Percentiles rank a stretch among this genome's conserved stretches.
Evolutionary conservation across 92 coral and sea anemone species (phyloP).

Genomic region (Anthopleura xanthogrammica): DNA sequence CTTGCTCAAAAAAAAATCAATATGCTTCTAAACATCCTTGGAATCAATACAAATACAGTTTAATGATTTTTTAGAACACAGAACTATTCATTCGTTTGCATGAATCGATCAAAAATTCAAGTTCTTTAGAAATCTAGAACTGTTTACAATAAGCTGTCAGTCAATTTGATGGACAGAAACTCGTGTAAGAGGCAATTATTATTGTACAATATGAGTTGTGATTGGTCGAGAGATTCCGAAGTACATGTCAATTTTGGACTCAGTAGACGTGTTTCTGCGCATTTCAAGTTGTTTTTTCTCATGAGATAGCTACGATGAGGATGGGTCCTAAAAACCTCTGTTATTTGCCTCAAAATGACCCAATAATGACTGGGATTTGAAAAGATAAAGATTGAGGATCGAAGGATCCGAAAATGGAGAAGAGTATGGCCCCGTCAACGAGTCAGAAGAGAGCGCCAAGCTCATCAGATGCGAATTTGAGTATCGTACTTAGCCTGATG

Average conservation of each 20-base stretch:
- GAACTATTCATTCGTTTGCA: not conserved
- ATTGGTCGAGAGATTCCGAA: constrained; percentile 71
- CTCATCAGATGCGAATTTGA: constrained; percentile 98
- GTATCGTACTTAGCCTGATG: constrained; percentile 93
- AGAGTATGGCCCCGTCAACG: constrained; percentile 76
- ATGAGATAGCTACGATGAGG: constrained; percentile 41
- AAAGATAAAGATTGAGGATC: constrained; percentile 53
- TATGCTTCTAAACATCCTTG: not conserved
- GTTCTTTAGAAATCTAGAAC: constrained; percentile 7
- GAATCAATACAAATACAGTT: not conserved
- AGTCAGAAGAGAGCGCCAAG: constrained; percentile 95
- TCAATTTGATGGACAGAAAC: constrained; percentile 84
- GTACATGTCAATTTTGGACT: constrained; percentile 73
- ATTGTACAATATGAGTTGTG: constrained; percentile 51
- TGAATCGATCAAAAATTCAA: constrained; percentile 7
- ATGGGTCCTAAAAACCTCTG: constrained; percentile 35
- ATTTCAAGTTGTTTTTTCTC: constrained; percentile 75
- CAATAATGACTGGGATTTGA: constrained; percentile 18
- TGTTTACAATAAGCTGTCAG: constrained; percentile 59
- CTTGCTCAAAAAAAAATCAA: not conserved
- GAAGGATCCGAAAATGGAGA: constrained; percentile 81
- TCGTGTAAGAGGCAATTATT: constrained; percentile 60
- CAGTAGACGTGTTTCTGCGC: constrained; percentile 79
- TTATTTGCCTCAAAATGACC: constrained; percentile 35
- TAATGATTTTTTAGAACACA: not conserved